Conservation (phyloP, 2,888 invertebrate genomes). For the Tiliacea citrago region DNA sequence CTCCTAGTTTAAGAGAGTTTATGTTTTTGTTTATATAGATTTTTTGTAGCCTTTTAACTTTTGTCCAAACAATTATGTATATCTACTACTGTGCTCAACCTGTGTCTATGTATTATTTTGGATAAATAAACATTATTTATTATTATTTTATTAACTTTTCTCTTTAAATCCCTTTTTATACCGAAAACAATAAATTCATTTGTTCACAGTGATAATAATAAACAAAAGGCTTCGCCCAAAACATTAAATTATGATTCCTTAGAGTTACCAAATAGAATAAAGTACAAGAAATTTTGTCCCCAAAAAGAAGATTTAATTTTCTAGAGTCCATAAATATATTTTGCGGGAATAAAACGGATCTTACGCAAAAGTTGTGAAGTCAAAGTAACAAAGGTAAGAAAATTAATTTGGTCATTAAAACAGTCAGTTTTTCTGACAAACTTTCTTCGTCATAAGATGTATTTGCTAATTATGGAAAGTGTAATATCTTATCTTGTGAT, state of each 20-base stretch:
- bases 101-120: no score
- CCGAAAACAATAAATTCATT: conserved; percentile 35
- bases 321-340: conserved; percentile 29
- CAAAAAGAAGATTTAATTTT: conserved; percentile 49
- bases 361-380: conserved; percentile 11
- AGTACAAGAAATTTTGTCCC: conserved; percentile 38
- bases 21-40: no score
- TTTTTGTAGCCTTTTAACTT: no score
- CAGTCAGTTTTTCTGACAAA: conserved; percentile 13
- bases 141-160: no score
- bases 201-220: conserved; percentile 13
- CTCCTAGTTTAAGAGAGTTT: no score
- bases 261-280: conserved; percentile 42
- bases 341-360: conserved; percentile 21
- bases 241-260: conserved; percentile 47
- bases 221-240: conserved; percentile 23
- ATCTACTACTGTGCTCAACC: no score
- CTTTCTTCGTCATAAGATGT: conserved; percentile 15
- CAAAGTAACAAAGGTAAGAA: conserved; percentile 47
- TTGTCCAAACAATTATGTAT: no score
- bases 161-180: neutral
- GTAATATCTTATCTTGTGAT: neutral
- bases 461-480: conserved; percentile 10
- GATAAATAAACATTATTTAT: no score
- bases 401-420: conserved; percentile 46